Percentiles rank a stretch among this genome's conserved stretches.
These are phyloP conservation scores for Macroteleia sp. DNA, from an alignment of 2,888 invertebrate species.

Conservation along the genomic window DNA sequence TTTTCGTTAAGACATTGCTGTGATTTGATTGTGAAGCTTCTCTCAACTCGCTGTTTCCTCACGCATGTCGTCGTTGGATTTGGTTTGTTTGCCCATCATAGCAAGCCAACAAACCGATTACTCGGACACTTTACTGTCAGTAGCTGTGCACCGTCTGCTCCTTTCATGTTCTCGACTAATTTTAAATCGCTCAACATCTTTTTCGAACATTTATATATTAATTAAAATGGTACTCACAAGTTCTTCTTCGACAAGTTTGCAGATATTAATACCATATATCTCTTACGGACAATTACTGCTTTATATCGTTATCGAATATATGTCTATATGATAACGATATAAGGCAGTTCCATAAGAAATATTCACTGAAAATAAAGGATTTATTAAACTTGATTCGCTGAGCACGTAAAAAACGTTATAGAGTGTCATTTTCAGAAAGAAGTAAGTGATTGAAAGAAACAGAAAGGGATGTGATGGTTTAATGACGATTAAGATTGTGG, in stretches of 20 bases:
- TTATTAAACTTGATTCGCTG: conserved; percentile 6
- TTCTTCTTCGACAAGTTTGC: conserved; percentile 1
- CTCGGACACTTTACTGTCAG: no score
- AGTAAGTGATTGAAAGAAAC: conserved; percentile 4
- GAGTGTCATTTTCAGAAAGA: background rate
- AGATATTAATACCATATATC: conserved; percentile 1
- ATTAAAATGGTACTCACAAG: conserved; percentile 28
- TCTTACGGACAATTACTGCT: background rate
- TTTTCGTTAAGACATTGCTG: conserved; percentile 17
- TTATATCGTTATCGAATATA: background rate
- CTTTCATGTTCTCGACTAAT: no score
- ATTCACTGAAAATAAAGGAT: conserved; percentile 27
- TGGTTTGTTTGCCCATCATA: background rate
- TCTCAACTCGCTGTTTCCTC: no score
- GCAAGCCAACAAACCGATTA: no score
- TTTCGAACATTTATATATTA: background rate
- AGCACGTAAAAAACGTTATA: background rate
- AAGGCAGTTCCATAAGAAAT: conserved; percentile 17
- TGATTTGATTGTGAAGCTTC: no score
- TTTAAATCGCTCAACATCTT: no score
- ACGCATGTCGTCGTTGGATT: no score
- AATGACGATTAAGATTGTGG: background rate
- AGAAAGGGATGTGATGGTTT: conserved; percentile 3
- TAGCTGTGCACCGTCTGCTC: no score
- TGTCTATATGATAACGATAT: background rate